Evolutionary conservation across 2,113 vertebrate species (phyloP).

Genomic region (Bolborhynchus lineola): DNA sequence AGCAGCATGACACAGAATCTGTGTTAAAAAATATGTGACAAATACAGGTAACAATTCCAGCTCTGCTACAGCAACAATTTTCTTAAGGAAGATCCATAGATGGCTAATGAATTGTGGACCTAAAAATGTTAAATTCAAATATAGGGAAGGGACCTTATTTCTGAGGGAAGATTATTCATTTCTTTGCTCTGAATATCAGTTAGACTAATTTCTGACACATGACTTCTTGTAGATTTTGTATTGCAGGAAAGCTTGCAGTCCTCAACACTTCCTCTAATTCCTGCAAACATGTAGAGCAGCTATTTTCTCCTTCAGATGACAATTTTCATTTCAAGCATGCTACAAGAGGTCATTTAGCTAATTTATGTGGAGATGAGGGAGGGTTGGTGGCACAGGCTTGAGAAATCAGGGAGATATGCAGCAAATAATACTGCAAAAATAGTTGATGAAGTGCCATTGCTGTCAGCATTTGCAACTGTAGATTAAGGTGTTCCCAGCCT

Average conservation of each 20-base stretch:
- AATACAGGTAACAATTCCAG: background rate
- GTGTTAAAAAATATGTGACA: background rate
- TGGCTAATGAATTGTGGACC: background rate
- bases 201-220: constrained; percentile 24
- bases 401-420: constrained; percentile 4
- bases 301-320: constrained; percentile 41
- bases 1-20: background rate
- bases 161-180: background rate
- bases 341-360: constrained; percentile 52
- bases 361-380: constrained; percentile 46
- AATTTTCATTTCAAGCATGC: constrained; percentile 48
- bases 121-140: background rate
- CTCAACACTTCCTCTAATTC: background rate
- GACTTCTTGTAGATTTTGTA: constrained; percentile 4
- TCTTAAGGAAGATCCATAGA: background rate
- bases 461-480: constrained; percentile 53
- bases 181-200: background rate
- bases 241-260: background rate
- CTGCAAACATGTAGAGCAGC: constrained; percentile 20
- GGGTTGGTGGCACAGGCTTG: background rate
- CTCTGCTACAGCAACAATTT: background rate
- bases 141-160: background rate
- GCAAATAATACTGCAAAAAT: constrained; percentile 60
- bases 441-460: constrained; percentile 19
- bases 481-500: constrained; percentile 37